Conservation (phyloP, 2,888 invertebrate species). For the Lumbricus terrestris region DNA sequence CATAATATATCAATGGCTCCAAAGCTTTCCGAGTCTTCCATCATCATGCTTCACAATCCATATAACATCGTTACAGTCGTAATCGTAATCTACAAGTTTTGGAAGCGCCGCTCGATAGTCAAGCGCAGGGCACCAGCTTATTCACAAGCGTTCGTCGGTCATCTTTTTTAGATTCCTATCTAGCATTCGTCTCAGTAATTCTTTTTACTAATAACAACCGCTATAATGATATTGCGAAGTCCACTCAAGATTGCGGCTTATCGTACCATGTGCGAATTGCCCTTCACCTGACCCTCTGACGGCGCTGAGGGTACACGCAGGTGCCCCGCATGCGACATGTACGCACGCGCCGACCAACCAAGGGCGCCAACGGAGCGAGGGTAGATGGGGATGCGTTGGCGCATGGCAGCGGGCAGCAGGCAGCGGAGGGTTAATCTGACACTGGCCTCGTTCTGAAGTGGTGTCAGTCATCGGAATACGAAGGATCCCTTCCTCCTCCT, state of each 20-base stretch:
- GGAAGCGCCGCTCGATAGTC: too few species aligned
- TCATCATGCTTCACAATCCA: too few species aligned
- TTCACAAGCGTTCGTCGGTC: too few species aligned
- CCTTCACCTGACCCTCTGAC: neutral
- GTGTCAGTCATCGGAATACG: constrained; percentile 12
- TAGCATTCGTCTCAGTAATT: too few species aligned
- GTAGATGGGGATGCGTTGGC: neutral
- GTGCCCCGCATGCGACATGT: constrained; percentile 6
- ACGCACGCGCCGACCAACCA: neutral
- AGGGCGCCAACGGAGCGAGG: neutral
- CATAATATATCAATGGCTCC: too few species aligned
- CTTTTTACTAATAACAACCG: neutral
- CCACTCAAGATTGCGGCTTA: neutral
- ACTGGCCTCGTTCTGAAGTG: constrained; percentile 17
- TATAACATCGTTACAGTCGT: too few species aligned
- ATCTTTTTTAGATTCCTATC: too few species aligned
- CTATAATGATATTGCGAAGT: neutral
- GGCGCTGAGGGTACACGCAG: constrained; percentile 5
- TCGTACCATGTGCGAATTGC: neutral
- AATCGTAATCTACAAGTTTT: too few species aligned
- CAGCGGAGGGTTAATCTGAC: constrained; percentile 13
- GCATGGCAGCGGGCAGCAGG: constrained; percentile 15
- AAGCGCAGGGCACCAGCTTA: too few species aligned
- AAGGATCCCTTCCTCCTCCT: neutral
- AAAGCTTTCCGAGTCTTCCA: too few species aligned